Evolutionary conservation across 2,113 vertebrate genomes (phyloP).

Genomic region (Parus major): DNA sequence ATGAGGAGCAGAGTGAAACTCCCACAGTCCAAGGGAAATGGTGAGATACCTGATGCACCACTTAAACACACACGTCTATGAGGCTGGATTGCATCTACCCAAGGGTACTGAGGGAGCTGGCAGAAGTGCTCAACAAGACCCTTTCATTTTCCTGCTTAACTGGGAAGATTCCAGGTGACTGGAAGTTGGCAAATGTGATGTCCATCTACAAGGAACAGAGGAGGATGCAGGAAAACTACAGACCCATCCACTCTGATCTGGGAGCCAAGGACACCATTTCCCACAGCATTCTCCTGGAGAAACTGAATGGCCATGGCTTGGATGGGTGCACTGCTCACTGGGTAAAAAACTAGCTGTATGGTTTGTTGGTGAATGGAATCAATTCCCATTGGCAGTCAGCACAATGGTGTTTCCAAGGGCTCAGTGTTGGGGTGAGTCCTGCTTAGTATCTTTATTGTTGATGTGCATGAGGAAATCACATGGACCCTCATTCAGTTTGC

Average conservation of each 20-base stretch:
- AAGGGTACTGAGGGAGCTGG: not conserved
- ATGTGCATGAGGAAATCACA: not conserved
- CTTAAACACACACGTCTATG: not conserved
- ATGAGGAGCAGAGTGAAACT: not conserved
- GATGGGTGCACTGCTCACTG: not conserved
- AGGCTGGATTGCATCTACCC: fast-evolving
- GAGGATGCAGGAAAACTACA: not conserved
- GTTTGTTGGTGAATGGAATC: not conserved
- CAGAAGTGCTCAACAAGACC: not conserved
- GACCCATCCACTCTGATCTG: not conserved
- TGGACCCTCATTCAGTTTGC: not conserved
- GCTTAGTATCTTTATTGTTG: not conserved
- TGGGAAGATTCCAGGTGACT: not conserved
- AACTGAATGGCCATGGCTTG: not conserved
- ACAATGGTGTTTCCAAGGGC: not conserved
- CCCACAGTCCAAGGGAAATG: not conserved
- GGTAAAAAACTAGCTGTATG: not conserved
- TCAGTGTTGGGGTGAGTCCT: not conserved
- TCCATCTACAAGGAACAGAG: not conserved
- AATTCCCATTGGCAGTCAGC: not conserved
- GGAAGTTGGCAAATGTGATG: not conserved
- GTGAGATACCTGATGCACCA: not conserved
- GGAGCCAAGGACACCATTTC: not conserved
- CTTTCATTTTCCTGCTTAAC: not conserved
- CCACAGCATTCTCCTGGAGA: not conserved